These are phyloP conservation scores for Iphiclides podalirius DNA, from an alignment of 2,888 invertebrate genomes.

Conservation along the genomic window DNA sequence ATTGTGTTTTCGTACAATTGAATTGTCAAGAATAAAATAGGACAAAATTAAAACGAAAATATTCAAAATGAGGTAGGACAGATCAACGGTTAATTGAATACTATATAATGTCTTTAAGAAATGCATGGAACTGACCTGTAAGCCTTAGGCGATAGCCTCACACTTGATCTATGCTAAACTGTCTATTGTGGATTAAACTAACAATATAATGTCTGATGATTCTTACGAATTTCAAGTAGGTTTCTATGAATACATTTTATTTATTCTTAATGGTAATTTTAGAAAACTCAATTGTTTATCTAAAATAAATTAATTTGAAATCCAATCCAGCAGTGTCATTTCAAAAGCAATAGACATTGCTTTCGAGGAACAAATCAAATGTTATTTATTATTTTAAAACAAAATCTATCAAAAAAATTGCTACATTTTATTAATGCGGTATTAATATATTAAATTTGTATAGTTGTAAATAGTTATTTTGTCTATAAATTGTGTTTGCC, in stretches of 20 bases:
- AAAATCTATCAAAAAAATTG: too few species aligned
- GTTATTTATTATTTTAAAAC: too few species aligned
- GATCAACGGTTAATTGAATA: conserved; percentile 17
- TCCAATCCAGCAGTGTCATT: not conserved
- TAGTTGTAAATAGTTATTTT: too few species aligned
- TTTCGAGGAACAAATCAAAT: not conserved
- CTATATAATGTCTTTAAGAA: conserved; percentile 8
- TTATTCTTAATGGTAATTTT: conserved; percentile 11
- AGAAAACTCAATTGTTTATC: not conserved
- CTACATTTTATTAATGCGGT: too few species aligned
- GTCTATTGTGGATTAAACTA: conserved; percentile 14
- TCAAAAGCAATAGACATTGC: not conserved
- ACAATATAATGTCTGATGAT: conserved; percentile 12
- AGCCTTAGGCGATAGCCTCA: conserved; percentile 28
- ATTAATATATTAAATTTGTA: too few species aligned
- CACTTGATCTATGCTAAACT: conserved; percentile 36
- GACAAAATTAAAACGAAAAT: not conserved
- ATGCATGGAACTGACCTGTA: conserved; percentile 10
- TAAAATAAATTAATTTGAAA: too few species aligned
- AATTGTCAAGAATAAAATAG: not conserved
- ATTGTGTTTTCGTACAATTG: not conserved
- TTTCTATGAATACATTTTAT: not conserved
- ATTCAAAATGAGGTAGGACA: conserved; percentile 22
- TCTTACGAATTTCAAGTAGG: conserved; percentile 11
- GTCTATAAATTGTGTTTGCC: too few species aligned